Evolutionary conservation across 2,113 vertebrate genomes (phyloP), one percentile per base, ranked within the genome.

Genomic region (Zosterops lateralis): DNA sequence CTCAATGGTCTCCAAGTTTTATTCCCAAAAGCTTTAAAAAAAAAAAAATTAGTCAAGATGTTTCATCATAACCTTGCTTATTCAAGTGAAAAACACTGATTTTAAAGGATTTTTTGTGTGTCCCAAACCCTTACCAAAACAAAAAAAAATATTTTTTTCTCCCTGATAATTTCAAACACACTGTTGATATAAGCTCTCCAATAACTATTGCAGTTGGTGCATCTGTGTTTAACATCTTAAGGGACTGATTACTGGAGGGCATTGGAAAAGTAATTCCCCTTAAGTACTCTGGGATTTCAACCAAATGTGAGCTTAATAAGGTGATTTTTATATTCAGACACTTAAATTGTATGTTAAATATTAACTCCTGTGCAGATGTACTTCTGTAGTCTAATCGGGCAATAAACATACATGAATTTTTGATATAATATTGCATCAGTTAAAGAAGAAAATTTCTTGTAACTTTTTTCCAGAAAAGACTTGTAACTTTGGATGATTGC

Each of bases 51-150:
- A 26, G 4, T 32, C 11, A 87, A 28, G 6, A 26, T 8, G 11
- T 31, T 84, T 77, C 5, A 42, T 22, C 2, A 18, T 51, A n/a
- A 51, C 17, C 2, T 36, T 62, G 4, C 2, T 19, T 34, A 7
- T 50, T 62, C 19, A 60, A 76, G 4, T 36, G 19, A n/a, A 2
- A 54, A 20, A 36, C 13, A 57, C 15, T 42, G 3, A 15, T 45
- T 60, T 16, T 22, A 78, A 45, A 71, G 9, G 9, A 44, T 14
- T 50, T 45, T 74, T 74, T 93, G 75, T 16, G 10, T 51, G 68
- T 10, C 10, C 3, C 21, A 53, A 36, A 6, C 1, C 0, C 1
- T 3, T n/a, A 18, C 5, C 17, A 40, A n/a, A 45, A 29, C 38
- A 38, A 75, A 48, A 48, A 24, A 24, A 7, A 22, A 12, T 1